A percentile compares a stretch with the other conserved stretches of the same genome.
Evolutionary conservation across 1,140 invertebrate species (phyloP).

Genomic region (Xylocopa sonorina): DNA sequence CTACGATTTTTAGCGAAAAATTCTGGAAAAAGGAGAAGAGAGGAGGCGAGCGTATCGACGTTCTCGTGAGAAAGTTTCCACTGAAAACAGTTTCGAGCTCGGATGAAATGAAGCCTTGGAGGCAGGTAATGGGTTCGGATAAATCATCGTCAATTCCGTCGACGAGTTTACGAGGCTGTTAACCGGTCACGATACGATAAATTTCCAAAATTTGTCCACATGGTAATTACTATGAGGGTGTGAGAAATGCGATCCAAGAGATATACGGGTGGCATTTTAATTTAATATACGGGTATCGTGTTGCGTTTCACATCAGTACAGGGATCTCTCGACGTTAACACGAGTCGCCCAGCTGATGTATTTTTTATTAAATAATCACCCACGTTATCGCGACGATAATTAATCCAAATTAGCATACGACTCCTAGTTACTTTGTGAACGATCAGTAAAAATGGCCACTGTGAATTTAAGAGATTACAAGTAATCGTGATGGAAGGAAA

Average conservation of each 20-base stretch:
- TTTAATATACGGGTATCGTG: constrained; percentile 36
- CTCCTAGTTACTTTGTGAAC: no score
- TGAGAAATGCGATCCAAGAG: neutral
- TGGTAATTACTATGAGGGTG: neutral
- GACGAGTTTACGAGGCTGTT: constrained; percentile 2
- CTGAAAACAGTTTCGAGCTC: neutral
- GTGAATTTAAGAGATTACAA: no score
- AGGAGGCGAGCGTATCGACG: no score
- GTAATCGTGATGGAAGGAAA: no score
- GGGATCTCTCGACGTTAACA: neutral
- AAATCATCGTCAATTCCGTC: constrained; percentile 39
- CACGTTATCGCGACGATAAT: no score
- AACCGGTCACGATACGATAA: constrained; percentile 6
- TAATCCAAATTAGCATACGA: no score
- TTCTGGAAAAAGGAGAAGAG: no score
- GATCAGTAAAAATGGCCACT: no score
- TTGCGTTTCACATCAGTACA: neutral
- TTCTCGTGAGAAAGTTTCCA: neutral
- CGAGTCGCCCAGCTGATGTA: no score
- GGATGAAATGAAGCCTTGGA: neutral
- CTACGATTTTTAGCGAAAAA: neutral
- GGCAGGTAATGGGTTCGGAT: neutral
- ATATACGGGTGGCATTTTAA: constrained; percentile 45
- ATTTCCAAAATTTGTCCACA: constrained; percentile 33
- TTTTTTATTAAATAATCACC: no score